A percentile compares a stretch with the other conserved stretches of the same genome.
Conservation (phyloP, 2,797 vertebrate genomes). For the Lithobates sylvaticus region DNA sequence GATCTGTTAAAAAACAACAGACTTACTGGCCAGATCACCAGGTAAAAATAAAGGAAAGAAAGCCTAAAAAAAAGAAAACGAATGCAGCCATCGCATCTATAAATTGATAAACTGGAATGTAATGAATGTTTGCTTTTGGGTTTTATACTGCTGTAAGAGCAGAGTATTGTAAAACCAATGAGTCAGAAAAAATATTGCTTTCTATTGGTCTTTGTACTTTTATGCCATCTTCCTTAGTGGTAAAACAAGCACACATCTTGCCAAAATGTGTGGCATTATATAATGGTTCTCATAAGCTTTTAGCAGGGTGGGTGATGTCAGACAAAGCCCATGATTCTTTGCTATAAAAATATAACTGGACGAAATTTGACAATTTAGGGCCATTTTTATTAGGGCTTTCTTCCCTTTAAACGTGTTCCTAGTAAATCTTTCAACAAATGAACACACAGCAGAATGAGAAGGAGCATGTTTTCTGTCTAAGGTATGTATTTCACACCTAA, state of each 20-base stretch:
- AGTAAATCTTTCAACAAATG: conserved; percentile 64
- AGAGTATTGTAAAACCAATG: too few species aligned
- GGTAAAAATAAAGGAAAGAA: too few species aligned
- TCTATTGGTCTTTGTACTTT: conserved; percentile 3
- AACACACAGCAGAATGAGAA: conserved; percentile 44
- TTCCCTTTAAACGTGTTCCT: conserved; percentile 61
- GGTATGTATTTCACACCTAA: conserved; percentile 60
- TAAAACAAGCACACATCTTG: conserved; percentile 41
- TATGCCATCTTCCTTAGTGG: conserved; percentile 16
- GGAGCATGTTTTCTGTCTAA: conserved; percentile 63
- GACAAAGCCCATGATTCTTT: conserved; percentile 61
- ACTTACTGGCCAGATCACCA: too few species aligned
- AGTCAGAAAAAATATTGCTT: background rate
- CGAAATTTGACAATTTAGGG: conserved; percentile 62
- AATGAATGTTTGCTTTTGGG: too few species aligned
- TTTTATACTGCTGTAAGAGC: too few species aligned
- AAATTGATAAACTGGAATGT: too few species aligned
- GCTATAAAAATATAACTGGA: conserved; percentile 60
- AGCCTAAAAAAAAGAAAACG: too few species aligned
- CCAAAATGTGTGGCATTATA: conserved; percentile 49
- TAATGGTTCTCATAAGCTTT: conserved; percentile 55
- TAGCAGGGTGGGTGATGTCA: conserved; percentile 60
- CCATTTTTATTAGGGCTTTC: conserved; percentile 63
- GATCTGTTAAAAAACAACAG: too few species aligned
- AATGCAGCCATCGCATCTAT: too few species aligned